phyloP scores from a whole-genome alignment of 2,113 vertebrate species.

The Dascyllus trimaculatus region DNA sequence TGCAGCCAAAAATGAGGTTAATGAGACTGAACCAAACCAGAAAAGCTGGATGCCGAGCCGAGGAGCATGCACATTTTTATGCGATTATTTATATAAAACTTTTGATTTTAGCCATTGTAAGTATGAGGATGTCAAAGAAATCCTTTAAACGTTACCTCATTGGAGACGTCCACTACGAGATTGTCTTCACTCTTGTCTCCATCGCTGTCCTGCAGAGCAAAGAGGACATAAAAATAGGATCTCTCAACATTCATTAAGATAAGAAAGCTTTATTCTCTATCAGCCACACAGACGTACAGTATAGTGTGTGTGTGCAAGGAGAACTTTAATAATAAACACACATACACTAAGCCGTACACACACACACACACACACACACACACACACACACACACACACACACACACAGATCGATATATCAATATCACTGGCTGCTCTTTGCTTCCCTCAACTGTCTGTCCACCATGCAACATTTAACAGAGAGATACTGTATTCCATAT shows the following conservation, averaged over 20 bases:
- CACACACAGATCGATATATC: slow-evolving; percentile 68
- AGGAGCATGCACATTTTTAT: too few relatives aligned
- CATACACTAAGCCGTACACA: slow-evolving; percentile 6
- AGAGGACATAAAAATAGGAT: neutral
- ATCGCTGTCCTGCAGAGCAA: slow-evolving; percentile 76
- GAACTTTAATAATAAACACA: slow-evolving; percentile 50
- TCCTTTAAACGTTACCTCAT: slow-evolving; percentile 57
- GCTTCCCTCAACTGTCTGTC: slow-evolving; percentile 44
- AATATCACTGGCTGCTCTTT: slow-evolving; percentile 54
- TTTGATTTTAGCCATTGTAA: neutral
- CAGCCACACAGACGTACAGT: neutral
- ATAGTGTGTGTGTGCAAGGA: slow-evolving; percentile 13
- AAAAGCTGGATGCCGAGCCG: neutral
- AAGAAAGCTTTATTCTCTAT: neutral
- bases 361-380: slow-evolving; percentile 40
- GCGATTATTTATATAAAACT: neutral
- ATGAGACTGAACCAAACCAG: neutral
- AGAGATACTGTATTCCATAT: slow-evolving; percentile 36
- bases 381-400: neutral
- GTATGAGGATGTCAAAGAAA: neutral
- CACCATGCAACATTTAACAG: slow-evolving; percentile 64
- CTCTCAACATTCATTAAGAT: slow-evolving; percentile 2
- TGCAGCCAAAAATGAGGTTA: neutral
- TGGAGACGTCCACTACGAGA: slow-evolving; percentile 81
- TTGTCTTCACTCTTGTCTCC: slow-evolving; percentile 83